These are phyloP conservation scores for Scaptomyza hsui DNA, from an alignment of 1,140 invertebrate genomes.

Conservation along the genomic window DNA sequence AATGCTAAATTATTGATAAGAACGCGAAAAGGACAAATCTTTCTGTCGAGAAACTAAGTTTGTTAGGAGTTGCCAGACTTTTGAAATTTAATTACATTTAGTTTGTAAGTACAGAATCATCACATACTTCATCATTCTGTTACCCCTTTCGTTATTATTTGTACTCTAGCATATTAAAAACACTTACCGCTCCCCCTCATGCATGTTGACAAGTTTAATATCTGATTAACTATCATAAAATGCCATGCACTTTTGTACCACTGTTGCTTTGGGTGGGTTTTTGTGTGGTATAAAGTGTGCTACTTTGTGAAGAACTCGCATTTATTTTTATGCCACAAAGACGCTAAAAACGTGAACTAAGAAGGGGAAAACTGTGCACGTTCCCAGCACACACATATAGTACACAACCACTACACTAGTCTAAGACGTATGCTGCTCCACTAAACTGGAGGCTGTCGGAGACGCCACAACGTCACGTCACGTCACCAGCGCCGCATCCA, in stretches of 20 bases:
- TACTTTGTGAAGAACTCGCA: slow-evolving; percentile 77
- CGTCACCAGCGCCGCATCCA: not conserved
- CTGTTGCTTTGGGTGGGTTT: slow-evolving; percentile 7
- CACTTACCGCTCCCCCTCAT: too few species aligned
- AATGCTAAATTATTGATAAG: not conserved
- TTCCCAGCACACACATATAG: slow-evolving; percentile 8
- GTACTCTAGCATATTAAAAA: too few species aligned
- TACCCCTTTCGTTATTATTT: too few species aligned
- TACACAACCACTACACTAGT: slow-evolving; percentile 53
- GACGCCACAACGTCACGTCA: not conserved
- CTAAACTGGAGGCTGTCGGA: not conserved
- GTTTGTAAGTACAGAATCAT: too few species aligned
- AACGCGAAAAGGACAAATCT: too few species aligned
- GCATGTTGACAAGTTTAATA: not conserved
- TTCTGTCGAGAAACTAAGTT: too few species aligned
- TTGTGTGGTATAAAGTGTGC: slow-evolving; percentile 47
- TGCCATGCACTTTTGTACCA: slow-evolving; percentile 9
- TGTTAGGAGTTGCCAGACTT: too few species aligned
- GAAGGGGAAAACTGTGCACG: slow-evolving; percentile 38
- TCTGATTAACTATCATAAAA: slow-evolving; percentile 1
- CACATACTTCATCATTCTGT: too few species aligned
- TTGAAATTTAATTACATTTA: too few species aligned
- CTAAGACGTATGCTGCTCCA: slow-evolving; percentile 42
- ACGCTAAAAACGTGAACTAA: slow-evolving; percentile 46
- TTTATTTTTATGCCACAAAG: slow-evolving; percentile 83